Evolutionary conservation across 1,140 invertebrate genomes (phyloP).

Genomic region (Zaprionus ornatus): DNA sequence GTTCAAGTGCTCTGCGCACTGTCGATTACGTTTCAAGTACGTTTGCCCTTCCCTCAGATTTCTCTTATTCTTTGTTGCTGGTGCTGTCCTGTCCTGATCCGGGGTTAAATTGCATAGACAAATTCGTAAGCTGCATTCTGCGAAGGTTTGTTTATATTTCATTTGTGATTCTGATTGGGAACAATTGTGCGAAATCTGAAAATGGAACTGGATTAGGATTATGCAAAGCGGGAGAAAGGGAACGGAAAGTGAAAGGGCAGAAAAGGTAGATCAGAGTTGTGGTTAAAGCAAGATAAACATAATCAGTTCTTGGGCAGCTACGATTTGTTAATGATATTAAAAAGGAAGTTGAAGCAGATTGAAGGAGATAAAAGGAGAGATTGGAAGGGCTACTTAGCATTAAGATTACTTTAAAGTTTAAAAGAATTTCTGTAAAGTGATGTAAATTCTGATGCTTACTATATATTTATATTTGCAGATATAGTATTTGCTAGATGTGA

Average conservation of each 20-base stretch:
- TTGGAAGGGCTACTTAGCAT: too few species aligned
- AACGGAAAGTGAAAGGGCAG: neutral
- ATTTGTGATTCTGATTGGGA: conserved; percentile 75
- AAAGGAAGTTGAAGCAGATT: neutral
- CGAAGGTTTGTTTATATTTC: conserved; percentile 71
- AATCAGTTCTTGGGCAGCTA: neutral
- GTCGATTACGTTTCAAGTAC: conserved; percentile 79
- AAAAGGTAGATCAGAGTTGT: neutral
- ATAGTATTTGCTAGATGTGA: too few species aligned
- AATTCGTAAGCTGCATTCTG: conserved; percentile 50
- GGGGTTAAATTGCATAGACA: conserved; percentile 74
- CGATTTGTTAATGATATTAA: neutral
- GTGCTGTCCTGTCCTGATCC: conserved; percentile 28
- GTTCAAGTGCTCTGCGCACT: conserved; percentile 73
- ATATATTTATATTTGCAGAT: too few species aligned
- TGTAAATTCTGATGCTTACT: too few species aligned
- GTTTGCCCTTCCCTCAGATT: conserved; percentile 25
- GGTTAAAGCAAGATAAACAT: neutral
- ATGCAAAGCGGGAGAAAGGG: neutral
- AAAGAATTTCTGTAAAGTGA: neutral
- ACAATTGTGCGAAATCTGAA: conserved; percentile 35
- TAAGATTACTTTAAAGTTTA: neutral
- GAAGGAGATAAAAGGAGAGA: neutral
- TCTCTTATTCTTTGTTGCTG: neutral
- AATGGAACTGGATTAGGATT: neutral